Evolutionary conservation across 2,888 invertebrate species (phyloP), one percentile per base, ranked within the genome.

Genomic region (Nephrotoma appendiculata): DNA sequence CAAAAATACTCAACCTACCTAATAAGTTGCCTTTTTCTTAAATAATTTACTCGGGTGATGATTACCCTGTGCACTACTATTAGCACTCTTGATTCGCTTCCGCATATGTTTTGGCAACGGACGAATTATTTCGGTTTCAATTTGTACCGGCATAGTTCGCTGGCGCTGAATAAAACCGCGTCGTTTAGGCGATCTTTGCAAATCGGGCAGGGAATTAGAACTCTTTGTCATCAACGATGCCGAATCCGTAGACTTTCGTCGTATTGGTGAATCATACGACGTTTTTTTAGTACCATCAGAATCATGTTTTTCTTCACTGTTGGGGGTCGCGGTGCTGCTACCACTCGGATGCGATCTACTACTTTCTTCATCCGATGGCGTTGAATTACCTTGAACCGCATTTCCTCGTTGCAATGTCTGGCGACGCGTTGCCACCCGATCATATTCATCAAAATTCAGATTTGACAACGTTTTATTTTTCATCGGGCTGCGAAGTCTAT

Each of bases 71-170:
- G 71, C 71, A 31, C 71, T 86, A 52, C 57, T 86, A 83, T 90
- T 91, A 42, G 91, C 91, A 86, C 91, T 91, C 88, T 89, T 89
- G 0, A 91, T 89, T 19, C 91, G 90, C 87, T 90, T 91, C 84
- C 90, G 89, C 89, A 90, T 89, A 52, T 91, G 91, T 86, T 91
- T 91, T 6, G 91, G 91, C 5, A 91, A 88, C 57, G 91, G 89
- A 84, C 91, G 89, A 83, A 91, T 90, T 19, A 91, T 88, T 88
- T 91, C 90, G 45, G 90, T 90, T 86, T 91, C 91, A 45, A 91
- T 91, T 90, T 91, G 91, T 0, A 91, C 91, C 2, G 91, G 91
- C 91, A 91, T 91, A 11, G 91, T 91, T 57, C 91, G 90, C 87
- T 91, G 91, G 85, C 91, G 89, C 86, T 19, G 19, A 45, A 42